phyloP scores from a whole-genome alignment of 2,888 invertebrate species.

The Pachymerium ferrugineum region DNA sequence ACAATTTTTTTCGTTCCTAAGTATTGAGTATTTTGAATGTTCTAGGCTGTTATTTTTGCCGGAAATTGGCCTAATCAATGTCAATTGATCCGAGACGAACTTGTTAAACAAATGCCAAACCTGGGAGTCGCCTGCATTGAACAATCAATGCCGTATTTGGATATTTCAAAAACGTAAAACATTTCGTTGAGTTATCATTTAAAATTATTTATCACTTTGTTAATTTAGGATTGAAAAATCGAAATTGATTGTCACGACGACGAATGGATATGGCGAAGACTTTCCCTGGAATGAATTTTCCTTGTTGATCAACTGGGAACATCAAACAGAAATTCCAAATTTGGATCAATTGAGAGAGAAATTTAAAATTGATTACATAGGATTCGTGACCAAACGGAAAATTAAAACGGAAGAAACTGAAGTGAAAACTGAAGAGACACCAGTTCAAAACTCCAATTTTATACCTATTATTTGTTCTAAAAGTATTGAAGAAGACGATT shows the following conservation, averaged over 20 bases:
- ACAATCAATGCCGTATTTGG: background rate
- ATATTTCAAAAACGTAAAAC: background rate
- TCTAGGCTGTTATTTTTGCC: background rate
- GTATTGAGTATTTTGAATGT: too few relatives aligned
- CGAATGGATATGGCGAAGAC: background rate
- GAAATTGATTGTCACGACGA: background rate
- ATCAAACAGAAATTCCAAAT: background rate
- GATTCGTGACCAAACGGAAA: too few relatives aligned
- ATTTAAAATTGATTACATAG: too few relatives aligned
- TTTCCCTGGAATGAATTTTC: background rate
- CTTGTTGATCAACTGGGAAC: background rate
- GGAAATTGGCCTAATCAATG: background rate
- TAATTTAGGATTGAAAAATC: background rate
- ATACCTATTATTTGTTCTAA: background rate
- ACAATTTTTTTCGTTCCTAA: too few relatives aligned
- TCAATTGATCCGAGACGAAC: background rate
- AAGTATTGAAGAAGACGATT: background rate
- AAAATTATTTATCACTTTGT: background rate
- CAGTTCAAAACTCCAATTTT: background rate
- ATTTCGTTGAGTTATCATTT: background rate
- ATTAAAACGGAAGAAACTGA: too few relatives aligned
- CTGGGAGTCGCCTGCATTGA: background rate
- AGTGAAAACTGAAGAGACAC: too few relatives aligned
- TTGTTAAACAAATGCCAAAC: background rate
- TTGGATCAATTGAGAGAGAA: background rate